Base-by-base conservation (phyloP, 2,888 invertebrate genomes). In the Lottia gigantea region DNA sequence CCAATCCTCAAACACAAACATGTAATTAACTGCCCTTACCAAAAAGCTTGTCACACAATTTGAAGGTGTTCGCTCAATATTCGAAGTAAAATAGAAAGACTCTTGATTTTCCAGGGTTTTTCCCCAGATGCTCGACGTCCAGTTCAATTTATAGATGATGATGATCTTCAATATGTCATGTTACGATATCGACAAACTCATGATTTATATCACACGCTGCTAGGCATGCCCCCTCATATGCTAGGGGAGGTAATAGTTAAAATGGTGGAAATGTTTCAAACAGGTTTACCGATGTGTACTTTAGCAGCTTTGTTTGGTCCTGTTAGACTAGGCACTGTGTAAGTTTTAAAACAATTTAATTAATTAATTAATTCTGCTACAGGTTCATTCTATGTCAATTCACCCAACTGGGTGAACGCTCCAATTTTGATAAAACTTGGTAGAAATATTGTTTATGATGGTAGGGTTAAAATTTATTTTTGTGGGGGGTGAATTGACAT, bases 201-300 rank as follows among this genome's bases (percentile, higher is more conserved):
- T 88, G 99, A 99, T 90, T 91, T 99, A 77, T 92, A 95, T 71
- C 99, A 99, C 89, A 93, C 97, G 0, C 70, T 88, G 40, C 91
- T 98, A 61, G 93, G 93, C 78, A 97, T 98, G 96, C 96, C 95
- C 49, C 87, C 88, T 14, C 85, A 87, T 74, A 86, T 88, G 85
- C 78, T 88, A 47, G 87, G 91, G 89, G 92, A 98, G 92, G 96
- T 98, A 8, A 92, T 95, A 15, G 95, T 99, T 7, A 99, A 99
- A 90, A 98, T 98, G 96, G 92, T 99, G 66, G 99, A 99, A 91
- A 98, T 94, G 0, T 92, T 98, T 71, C 99, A 99, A 90, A 95
- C 94, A 15, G 93, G 93, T 67, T 90, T 99, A 40, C 99, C 99
- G 0, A 98, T 99, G 98, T 98, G 98, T 86, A 91, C 95, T 74